Conservation (phyloP, 2,888 invertebrate genomes). For the Orthosia gracilis region DNA sequence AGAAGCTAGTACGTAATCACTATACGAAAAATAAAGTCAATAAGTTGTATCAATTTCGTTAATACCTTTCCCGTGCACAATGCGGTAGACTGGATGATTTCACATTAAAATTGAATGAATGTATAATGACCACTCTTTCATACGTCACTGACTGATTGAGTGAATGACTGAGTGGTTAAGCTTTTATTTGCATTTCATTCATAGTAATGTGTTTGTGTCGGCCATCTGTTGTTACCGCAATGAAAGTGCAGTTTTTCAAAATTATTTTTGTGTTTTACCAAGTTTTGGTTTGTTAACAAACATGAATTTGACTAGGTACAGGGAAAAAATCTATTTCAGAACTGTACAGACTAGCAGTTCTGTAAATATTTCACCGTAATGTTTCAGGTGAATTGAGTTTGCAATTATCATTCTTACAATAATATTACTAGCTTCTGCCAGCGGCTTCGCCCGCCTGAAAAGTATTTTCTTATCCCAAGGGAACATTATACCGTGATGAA, state of each 20-base stretch:
- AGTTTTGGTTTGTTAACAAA: no score
- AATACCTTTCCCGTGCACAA: slow-evolving; percentile 11
- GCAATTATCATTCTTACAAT: no score
- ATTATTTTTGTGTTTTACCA: neutral
- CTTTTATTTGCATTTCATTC: slow-evolving; percentile 46
- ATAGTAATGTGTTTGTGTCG: slow-evolving; percentile 26
- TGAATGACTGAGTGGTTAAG: slow-evolving; percentile 42
- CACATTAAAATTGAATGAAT: slow-evolving; percentile 53
- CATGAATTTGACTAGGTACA: no score
- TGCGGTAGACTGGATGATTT: slow-evolving; percentile 24
- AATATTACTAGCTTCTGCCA: no score
- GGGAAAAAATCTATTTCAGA: no score
- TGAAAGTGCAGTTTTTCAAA: neutral
- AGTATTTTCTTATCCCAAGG: no score
- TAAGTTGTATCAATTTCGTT: neutral
- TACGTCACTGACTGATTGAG: slow-evolving; percentile 39
- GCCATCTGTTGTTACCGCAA: neutral
- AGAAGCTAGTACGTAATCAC: neutral
- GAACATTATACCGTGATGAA: no score
- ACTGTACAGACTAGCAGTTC: no score
- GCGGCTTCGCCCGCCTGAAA: no score
- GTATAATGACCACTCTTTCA: slow-evolving; percentile 34
- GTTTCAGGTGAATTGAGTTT: no score
- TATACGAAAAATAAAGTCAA: neutral
- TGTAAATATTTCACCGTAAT: no score